phyloP scores from a whole-genome alignment of 2,888 invertebrate species.

The Orthonevra nobilis region DNA sequence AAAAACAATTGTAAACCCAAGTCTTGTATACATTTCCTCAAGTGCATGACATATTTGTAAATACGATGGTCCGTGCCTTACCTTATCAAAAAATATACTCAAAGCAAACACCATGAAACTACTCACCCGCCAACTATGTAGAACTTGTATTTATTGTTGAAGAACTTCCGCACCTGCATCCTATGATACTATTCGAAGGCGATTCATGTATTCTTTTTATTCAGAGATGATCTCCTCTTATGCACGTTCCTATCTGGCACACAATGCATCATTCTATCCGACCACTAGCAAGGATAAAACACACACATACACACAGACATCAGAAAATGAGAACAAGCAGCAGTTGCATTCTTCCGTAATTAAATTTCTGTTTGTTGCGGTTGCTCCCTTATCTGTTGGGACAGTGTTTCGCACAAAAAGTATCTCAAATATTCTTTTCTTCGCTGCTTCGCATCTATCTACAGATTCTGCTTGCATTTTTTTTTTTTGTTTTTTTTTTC shows the following conservation, averaged over 20 bases:
- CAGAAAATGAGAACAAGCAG: constrained; percentile 46
- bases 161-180: constrained; percentile 49
- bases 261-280: constrained; percentile 22
- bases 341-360: constrained; percentile 65
- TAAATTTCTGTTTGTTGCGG: constrained; percentile 66
- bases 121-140: too few relatives aligned
- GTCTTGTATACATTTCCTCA: too few relatives aligned
- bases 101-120: too few relatives aligned
- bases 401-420: constrained; percentile 52
- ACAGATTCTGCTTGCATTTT: background rate
- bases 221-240: constrained; percentile 32
- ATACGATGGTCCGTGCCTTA: too few relatives aligned
- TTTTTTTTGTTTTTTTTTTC: background rate
- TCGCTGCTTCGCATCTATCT: background rate
- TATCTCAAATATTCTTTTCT: constrained; percentile 55
- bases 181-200: constrained; percentile 1
- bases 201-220: constrained; percentile 19
- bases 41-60: too few relatives aligned
- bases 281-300: constrained; percentile 14
- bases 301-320: too few relatives aligned
- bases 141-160: constrained; percentile 16
- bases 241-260: constrained; percentile 56
- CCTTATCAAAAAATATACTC: too few relatives aligned
- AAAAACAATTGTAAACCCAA: too few relatives aligned
- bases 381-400: constrained; percentile 56